Evolutionary conservation across 1,140 invertebrate genomes (phyloP), one percentile per base, ranked within the genome.

Genomic region (Drosophila busckii): DNA sequence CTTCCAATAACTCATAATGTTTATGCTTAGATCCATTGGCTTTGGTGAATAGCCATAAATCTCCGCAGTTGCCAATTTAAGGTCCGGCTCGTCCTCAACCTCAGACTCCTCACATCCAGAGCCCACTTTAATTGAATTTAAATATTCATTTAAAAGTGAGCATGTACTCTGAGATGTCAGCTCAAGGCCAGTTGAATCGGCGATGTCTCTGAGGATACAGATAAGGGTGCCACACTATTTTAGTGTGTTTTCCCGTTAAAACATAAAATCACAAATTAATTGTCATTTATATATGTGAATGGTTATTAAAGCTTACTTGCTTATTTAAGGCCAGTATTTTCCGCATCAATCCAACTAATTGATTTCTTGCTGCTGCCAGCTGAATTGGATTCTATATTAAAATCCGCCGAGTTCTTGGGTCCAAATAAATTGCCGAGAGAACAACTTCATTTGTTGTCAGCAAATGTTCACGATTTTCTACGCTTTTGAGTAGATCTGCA

Each of bases 101-200:
- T 31, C 12, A 4, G 12, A n/a, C 88, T 84, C 29, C 8, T 31
- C 29, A 31, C 3, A 3, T 4, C n/a, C 29, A 31, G 29, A 31
- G 12, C 29, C 3, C 29, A 31, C 29, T n/a, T 31, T 3, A 9
- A 3, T 3, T n/a, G 29, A 9, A 13, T 13, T 31, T 3, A 31
- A n/a, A 13, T 31, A 31, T 31, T n/a, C 29, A 4, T 13, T 31
- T n/a, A 31, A n/a, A 9, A 9, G 3, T 3, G 29, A 31, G n/a
- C 29, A 4, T n/a, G 29, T 31, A n/a, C 29, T 9, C n/a, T 31
- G 3, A 4, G 20, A 22, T 7, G 20, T 4, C 3, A 4, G 3
- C 3, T 22, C 20, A 7, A n/a, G n/a, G n/a, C n/a, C n/a, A 22
- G 12, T 9, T 13, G 8, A 13, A 3, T 9, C 8, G 12, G 3